Base-by-base conservation (phyloP, 2,888 invertebrate genomes). In the Acrocyrtus sp. region DNA sequence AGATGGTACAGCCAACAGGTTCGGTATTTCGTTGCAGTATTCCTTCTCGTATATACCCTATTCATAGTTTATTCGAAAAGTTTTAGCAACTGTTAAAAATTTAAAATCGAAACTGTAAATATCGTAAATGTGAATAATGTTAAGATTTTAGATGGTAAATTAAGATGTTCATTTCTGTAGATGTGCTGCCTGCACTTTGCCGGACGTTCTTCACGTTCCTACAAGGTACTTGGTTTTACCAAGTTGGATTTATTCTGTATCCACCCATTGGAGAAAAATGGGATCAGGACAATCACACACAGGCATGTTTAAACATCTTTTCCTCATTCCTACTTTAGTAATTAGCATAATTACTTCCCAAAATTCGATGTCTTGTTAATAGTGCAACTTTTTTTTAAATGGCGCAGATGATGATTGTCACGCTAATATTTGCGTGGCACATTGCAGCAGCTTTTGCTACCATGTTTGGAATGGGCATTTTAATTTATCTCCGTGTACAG, bases 181-280 rank as follows among this genome's bases (percentile, higher is more conserved):
- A 81, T 66, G 82, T 85, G 6, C 58, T 85, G 34, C 81, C 84
- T 2, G 82, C 85, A 0, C 74, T 86, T 47, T 76, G 82, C 10
- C 78, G 86, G 48, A 77, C 83, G 10, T 85, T 84, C 74, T 84
- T 85, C 63, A 82, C 84, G 0, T 72, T 86, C n/a, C 81, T 86
- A 6, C 87, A 87, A 81, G 87, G 87, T n/a, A 85, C 85, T 1
- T 87, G 87, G 87, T 86, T 86, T 82, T 85, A 83, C 82, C 85
- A 85, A 73, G 84, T 86, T 10, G 87, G 85, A 0, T 85, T 85
- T 81, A 85, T 87, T 69, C 82, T 87, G 22, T 86, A 87, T 81
- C 84, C 85, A 34, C 87, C 86, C 3, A 43, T 75, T 12, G 81
- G 81, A 0, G 76, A 77, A 24, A 74, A 81, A 43, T 86, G 86